These are phyloP conservation scores for Syrrhaptes paradoxus DNA, from an alignment of 2,113 vertebrate genomes.

Conservation along the genomic window DNA sequence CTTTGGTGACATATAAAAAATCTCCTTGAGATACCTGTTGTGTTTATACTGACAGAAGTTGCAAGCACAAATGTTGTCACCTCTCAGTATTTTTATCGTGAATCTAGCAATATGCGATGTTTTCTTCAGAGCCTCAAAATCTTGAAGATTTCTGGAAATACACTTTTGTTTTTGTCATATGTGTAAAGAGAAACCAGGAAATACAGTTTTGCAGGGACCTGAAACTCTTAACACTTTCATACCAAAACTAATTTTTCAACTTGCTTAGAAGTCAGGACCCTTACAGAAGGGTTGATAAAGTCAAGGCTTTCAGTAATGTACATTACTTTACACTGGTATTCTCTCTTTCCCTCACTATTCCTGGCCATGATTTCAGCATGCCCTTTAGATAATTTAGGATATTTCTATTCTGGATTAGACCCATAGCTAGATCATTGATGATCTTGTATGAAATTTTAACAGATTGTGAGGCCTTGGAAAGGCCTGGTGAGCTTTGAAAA, in stretches of 20 bases:
- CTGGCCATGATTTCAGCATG: background rate
- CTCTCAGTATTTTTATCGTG: background rate
- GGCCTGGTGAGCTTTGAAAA: background rate
- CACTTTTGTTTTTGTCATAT: background rate
- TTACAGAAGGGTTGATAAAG: background rate
- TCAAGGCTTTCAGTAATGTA: background rate
- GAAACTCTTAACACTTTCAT: background rate
- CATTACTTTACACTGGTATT: background rate
- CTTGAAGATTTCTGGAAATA: background rate
- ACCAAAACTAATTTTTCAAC: background rate
- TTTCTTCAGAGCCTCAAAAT: background rate
- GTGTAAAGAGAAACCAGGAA: background rate
- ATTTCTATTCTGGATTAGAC: background rate
- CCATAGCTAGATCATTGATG: too few species aligned
- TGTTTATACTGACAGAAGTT: background rate
- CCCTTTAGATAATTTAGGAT: background rate
- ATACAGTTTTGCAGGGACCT: background rate
- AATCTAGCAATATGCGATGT: background rate
- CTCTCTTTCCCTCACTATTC: background rate
- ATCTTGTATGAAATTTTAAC: background rate
- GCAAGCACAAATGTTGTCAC: background rate
- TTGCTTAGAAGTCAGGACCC: background rate
- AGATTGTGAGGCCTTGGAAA: background rate
- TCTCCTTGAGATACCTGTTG: background rate
- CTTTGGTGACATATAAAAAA: background rate